Evolutionary conservation across 2,113 vertebrate species (phyloP).

Genomic region (Rhinolophus sinicus): DNA sequence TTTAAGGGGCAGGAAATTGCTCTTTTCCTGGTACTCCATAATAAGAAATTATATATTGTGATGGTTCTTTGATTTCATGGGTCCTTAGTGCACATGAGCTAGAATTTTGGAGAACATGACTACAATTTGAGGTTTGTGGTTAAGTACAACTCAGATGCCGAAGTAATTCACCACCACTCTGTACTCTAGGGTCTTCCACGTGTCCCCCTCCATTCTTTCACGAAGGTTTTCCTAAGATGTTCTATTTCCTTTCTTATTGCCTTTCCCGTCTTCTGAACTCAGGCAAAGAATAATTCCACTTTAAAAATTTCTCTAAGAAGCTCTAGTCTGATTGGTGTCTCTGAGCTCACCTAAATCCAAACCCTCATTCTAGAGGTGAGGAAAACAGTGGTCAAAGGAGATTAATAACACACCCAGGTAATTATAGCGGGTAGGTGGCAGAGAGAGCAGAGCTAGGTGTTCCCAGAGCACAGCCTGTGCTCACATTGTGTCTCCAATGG

Average conservation of each 20-base stretch:
- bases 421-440: not conserved
- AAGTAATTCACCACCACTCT: not conserved
- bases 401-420: too few relatives aligned
- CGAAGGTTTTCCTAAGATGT: not conserved
- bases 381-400: not conserved
- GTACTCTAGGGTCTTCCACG: not conserved
- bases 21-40: not conserved
- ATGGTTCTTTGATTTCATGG: constrained; percentile 14
- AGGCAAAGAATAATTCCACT: not conserved
- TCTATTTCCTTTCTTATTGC: not conserved
- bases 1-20: not conserved
- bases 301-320: not conserved
- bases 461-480: not conserved
- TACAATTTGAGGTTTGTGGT: constrained; percentile 14
- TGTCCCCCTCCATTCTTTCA: not conserved
- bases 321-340: not conserved
- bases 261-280: not conserved
- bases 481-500: fast-evolving
- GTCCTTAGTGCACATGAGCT: not conserved
- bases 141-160: not conserved
- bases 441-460: not conserved
- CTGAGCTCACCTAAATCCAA: not conserved
- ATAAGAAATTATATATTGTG: constrained; percentile 36
- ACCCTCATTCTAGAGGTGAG: not conserved
- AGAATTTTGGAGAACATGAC: not conserved